Evolutionary conservation across 2,797 vertebrate species (phyloP), one percentile per base, ranked within the genome.

Genomic region (Hydrolagus colliei): DNA sequence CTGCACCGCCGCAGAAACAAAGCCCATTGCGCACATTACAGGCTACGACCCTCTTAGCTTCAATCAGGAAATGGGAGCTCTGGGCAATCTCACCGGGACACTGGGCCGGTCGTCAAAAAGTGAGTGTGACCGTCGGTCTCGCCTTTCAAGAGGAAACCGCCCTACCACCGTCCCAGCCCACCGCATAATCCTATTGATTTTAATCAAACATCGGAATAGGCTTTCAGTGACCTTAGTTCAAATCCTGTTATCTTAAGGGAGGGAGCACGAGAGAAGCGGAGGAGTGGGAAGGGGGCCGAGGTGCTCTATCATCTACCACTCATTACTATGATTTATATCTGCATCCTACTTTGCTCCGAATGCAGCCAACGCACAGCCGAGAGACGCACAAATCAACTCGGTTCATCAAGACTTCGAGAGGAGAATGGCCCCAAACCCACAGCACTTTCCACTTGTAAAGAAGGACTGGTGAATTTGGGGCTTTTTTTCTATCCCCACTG

Each of bases 31-130:
- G 9, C 41, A 76, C 52, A 4, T 77, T 77, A 9, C 75, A 20
- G 0, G 1, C 62, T 13, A 4, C 62, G 77, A 16, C 77, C 22
- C 77, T 32, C 61, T 18, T 62, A 14, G 77, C 22, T 32, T 80
- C 65, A 65, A 65, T 22, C 77, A 80, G 62, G 77, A 80, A 80
- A 13, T 80, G 77, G 77, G 27, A 79, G 61, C 77, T 79, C 20
- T 11, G 11, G 6, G 77, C 10, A 62, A 80, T 22, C 62, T 65
- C 32, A 27, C 20, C 16, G 59, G 18, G n/a, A 76, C 20, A 7
- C 61, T n/a, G 1, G 32, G 13, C 22, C 9, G 20, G 4, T 3
- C 77, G 6, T 80, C 61, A 80, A n/a, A 63, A 80, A 80, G 77
- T 62, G 59, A 63, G 65, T n/a, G 62, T 80, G 77, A 22, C 22